These are phyloP conservation scores for Erebia palarica DNA, from an alignment of 2,888 invertebrate species.

Conservation along the genomic window DNA sequence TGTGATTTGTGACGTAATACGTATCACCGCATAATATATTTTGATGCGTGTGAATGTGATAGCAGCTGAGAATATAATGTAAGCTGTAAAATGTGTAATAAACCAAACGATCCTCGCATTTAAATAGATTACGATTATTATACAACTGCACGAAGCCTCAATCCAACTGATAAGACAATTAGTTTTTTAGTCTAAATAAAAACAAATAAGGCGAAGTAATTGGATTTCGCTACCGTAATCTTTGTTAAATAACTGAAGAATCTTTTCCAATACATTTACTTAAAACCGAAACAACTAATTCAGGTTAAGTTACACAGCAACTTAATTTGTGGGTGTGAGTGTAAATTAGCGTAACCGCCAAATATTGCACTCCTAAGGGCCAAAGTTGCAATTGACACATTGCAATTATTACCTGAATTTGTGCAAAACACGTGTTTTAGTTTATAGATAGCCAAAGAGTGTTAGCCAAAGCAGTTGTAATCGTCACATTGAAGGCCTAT, in stretches of 20 bases:
- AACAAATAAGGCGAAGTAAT: slow-evolving; percentile 18
- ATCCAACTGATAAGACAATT: slow-evolving; percentile 17
- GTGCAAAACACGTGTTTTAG: too few relatives aligned
- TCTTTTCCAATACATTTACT: background rate
- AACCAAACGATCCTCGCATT: background rate
- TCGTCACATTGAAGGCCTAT: too few relatives aligned
- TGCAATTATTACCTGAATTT: too few relatives aligned
- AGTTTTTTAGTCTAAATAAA: slow-evolving; percentile 15
- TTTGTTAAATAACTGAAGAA: slow-evolving; percentile 12
- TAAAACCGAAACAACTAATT: background rate
- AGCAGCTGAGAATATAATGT: slow-evolving; percentile 5
- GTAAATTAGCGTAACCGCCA: too few relatives aligned
- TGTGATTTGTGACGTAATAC: too few relatives aligned
- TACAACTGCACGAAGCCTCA: slow-evolving; percentile 17
- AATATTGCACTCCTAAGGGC: too few relatives aligned
- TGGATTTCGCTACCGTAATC: slow-evolving; percentile 17
- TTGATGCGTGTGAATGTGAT: background rate
- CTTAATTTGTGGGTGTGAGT: too few relatives aligned
- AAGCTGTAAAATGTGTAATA: slow-evolving; percentile 6
- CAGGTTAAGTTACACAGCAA: background rate
- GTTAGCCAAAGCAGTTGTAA: too few relatives aligned
- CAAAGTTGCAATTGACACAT: too few relatives aligned
- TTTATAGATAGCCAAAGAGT: too few relatives aligned
- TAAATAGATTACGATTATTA: slow-evolving; percentile 5
- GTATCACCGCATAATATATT: background rate